Conservation (phyloP, 2,797 vertebrate genomes). For the Lophotriccus pileatus region DNA sequence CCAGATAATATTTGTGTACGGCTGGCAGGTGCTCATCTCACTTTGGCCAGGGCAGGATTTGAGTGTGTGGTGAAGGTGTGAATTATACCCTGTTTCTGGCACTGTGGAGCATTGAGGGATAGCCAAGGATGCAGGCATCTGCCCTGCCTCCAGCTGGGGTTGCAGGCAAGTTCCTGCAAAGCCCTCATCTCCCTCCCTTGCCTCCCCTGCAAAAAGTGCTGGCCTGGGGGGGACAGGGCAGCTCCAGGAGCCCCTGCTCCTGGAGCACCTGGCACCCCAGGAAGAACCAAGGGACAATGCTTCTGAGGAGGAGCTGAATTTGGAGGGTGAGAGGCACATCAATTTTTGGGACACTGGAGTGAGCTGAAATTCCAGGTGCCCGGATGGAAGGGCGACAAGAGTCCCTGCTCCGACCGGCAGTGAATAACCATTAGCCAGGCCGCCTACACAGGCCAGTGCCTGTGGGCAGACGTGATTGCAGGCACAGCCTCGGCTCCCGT, state of each 20-base stretch:
- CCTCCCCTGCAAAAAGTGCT: background rate
- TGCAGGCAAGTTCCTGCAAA: background rate
- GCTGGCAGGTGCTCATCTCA: background rate
- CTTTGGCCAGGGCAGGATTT: background rate
- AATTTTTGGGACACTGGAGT: background rate
- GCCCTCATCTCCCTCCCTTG: background rate
- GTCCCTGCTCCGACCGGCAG: background rate
- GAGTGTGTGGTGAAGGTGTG: background rate
- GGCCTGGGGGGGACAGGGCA: background rate
- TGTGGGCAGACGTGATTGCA: constrained; percentile 54
- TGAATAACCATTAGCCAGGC: constrained; percentile 17
- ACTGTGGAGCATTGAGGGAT: rapidly evolving
- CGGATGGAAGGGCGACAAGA: background rate
- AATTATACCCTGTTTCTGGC: background rate
- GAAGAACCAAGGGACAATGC: background rate
- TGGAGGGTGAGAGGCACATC: background rate
- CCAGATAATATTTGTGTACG: background rate
- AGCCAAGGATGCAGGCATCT: background rate
- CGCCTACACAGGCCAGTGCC: background rate
- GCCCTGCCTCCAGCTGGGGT: background rate
- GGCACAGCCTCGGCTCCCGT: constrained; percentile 39
- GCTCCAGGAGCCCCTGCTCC: background rate
- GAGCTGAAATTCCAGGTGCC: background rate
- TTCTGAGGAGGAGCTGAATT: background rate
- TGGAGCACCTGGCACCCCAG: background rate